Base-by-base conservation (phyloP, 1,140 invertebrate genomes). In the Ceratosolen solmsi region DNA sequence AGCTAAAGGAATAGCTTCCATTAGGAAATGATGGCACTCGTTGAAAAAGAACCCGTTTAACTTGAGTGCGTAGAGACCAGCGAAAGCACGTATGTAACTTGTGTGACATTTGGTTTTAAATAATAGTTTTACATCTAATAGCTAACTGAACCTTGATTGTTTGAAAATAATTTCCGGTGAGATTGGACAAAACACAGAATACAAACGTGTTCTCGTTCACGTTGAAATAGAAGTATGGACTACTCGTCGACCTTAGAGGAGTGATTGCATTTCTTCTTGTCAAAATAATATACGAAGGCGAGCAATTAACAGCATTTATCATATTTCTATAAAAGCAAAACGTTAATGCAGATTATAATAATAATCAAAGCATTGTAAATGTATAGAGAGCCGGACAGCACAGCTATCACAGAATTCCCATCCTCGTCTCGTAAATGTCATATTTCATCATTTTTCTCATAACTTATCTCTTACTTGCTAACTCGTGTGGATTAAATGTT, bases 401-500 rank as follows among this genome's bases (percentile, higher is more conserved):
- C n/a, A n/a, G n/a, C n/a, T n/a, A n/a, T n/a, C n/a, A n/a, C n/a
- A n/a, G n/a, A n/a, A n/a, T n/a, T n/a, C n/a, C n/a, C n/a, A n/a
- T n/a, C n/a, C n/a, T n/a, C n/a, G n/a, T n/a, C n/a, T n/a, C n/a
- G n/a, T n/a, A n/a, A n/a, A n/a, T n/a, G n/a, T n/a, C n/a, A n/a
- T n/a, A n/a, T n/a, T n/a, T n/a, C n/a, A n/a, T n/a, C 56, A n/a
- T 36, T 5, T 36, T 65, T 65, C 60, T 0, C n/a, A 68, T 1
- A 38, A 22, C 22, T 38, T 9, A 68, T 68, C 38, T 38, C 5
- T n/a, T 30, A 3, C 0, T 60, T 72, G 25, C 1, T 11, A n/a
- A 49, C 38, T 73, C 25, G 65, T 46, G 51, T 83, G 72, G 77
- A 79, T 86, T 87, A 87, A 86, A 87, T 87, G 87, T 87, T 87